These are phyloP conservation scores for Apodemia mormo DNA, from an alignment of 2,888 invertebrate genomes.

Conservation along the genomic window DNA sequence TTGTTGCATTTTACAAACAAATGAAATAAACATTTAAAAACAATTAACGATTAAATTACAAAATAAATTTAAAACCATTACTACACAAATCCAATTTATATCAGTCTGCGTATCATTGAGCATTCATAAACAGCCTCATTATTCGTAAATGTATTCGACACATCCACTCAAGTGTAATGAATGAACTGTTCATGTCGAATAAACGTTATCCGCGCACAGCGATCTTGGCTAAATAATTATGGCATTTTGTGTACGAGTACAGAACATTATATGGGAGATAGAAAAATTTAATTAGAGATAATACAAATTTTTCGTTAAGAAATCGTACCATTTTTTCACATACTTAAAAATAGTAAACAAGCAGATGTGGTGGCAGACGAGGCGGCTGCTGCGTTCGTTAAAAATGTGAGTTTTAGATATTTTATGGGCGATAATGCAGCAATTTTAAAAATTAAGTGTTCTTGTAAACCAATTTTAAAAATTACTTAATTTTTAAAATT, in stretches of 20 bases:
- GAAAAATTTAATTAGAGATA: neutral
- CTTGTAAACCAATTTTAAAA: no score
- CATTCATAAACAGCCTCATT: slow-evolving; percentile 1
- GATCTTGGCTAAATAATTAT: slow-evolving; percentile 2
- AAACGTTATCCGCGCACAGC: neutral
- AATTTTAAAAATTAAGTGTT: no score
- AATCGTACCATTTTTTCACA: no score
- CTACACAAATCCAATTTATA: neutral
- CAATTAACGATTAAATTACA: slow-evolving; percentile 1
- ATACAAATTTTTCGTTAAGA: no score
- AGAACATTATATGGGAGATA: neutral
- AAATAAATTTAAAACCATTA: slow-evolving; percentile 3
- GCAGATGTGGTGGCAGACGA: no score
- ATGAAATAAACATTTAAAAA: neutral
- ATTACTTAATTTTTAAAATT: no score
- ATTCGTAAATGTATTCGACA: slow-evolving; percentile 11
- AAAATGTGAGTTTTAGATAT: no score
- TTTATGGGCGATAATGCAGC: no score
- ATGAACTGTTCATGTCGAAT: neutral
- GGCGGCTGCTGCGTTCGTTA: no score
- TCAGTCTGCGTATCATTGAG: neutral
- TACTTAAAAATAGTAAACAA: no score
- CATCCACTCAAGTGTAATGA: slow-evolving; percentile 9
- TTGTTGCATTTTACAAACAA: neutral
- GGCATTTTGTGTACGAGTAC: neutral